These are phyloP conservation scores for Drosophila orena DNA, from an alignment of 1,140 invertebrate genomes.

Conservation along the genomic window DNA sequence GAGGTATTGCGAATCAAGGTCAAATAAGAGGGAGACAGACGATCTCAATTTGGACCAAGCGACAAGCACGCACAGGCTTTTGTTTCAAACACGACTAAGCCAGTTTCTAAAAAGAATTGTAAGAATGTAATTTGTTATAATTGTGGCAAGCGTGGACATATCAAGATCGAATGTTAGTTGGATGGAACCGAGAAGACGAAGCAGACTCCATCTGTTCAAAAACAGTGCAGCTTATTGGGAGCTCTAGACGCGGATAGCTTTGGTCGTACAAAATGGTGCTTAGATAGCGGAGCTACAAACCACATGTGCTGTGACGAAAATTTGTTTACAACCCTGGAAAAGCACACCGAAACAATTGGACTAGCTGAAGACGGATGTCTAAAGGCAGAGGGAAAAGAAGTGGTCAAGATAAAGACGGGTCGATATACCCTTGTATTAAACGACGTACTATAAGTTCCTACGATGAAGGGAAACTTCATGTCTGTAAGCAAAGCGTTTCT, in stretches of 20 bases:
- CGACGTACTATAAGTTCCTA: too few relatives aligned
- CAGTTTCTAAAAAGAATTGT: background rate
- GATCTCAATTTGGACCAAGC: background rate
- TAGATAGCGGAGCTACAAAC: background rate
- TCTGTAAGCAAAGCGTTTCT: too few relatives aligned
- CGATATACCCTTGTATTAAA: too few relatives aligned
- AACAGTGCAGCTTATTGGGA: slow-evolving; percentile 1
- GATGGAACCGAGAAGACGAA: background rate
- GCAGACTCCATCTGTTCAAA: background rate
- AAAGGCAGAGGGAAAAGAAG: too few relatives aligned
- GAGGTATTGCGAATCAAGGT: background rate
- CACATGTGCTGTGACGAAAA: background rate
- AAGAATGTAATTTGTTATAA: background rate
- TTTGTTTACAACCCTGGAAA: background rate
- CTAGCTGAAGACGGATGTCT: too few relatives aligned
- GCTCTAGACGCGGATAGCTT: background rate
- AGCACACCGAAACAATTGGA: too few relatives aligned
- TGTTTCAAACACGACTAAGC: slow-evolving; percentile 1
- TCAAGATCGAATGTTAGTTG: too few relatives aligned
- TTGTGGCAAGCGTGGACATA: background rate
- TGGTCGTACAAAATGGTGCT: background rate
- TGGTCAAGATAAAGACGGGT: too few relatives aligned
- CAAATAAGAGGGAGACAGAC: background rate
- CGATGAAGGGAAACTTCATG: too few relatives aligned
- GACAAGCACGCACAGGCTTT: background rate